Base-by-base conservation (phyloP, 2,888 invertebrate genomes). In the Andrena camellia region DNA sequence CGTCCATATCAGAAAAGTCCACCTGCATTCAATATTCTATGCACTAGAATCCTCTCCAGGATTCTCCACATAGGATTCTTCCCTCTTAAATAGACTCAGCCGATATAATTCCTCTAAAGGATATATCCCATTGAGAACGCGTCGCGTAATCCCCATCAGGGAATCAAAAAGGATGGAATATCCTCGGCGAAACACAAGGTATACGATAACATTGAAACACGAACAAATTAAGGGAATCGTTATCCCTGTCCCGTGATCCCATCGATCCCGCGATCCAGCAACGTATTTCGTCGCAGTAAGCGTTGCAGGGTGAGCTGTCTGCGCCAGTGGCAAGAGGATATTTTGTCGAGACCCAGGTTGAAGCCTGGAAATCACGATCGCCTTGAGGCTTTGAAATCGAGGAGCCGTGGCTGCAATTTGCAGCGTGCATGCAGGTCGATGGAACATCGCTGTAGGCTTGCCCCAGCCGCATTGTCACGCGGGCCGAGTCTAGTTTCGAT, bases 281-380 rank as follows among this genome's bases (percentile, higher is more conserved):
- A 48, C 64, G 64, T 75, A 75, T 75, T 75, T 17, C 23, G 20
- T 29, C 26, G 48, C 23, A 2, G 54, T 20, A 26, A 42, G 33
- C 72, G 72, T 63, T 33, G 31, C n/a, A 2, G n/a, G 20, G n/a
- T 8, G 48, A 7, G 17, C 59, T 31, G 26, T n/a, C 54, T 68
- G 50, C 54, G 33, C 48, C 29, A 33, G 31, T 33, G 33, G 48
- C 35, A n/a, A 10, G 57, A 35, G 60, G 20, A 79, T 50, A 78
- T 68, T 70, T 78, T 78, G 69, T 79, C 79, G 63, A 64, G 57
- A 31, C 70, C 70, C 3, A n/a, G 48, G 29, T 48, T 8, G 52
- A 62, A 69, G 60, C 72, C 60, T 10, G 64, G 90, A 89, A 90
- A 89, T 88, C 87, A 72, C 64, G 72, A 84, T 81, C 78, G 76